A percentile compares a stretch with the other conserved stretches of the same genome.
Evolutionary conservation across 2,888 invertebrate genomes (phyloP).

Genomic region (Danaus chrysippus): DNA sequence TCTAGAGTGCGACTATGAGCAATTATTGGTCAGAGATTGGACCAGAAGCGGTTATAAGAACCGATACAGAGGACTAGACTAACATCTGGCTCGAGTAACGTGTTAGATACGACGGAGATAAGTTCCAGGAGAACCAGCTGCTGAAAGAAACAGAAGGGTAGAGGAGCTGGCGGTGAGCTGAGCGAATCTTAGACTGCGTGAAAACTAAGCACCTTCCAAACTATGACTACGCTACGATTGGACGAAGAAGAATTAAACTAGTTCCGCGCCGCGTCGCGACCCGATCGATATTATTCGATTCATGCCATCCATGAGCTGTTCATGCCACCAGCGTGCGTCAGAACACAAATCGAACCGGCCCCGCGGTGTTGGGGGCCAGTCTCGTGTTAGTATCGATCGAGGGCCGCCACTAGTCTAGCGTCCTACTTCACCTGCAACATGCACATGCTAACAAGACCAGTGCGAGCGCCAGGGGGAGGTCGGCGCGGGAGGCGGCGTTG

Average conservation of each 20-base stretch:
- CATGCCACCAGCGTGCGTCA: constrained; percentile 19
- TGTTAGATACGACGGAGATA: too few relatives aligned
- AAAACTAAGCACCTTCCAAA: constrained; percentile 61
- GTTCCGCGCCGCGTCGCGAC: constrained; percentile 52
- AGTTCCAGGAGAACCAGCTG: too few relatives aligned
- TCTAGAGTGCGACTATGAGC: constrained; percentile 73
- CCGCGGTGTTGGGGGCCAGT: not conserved
- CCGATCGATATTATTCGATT: constrained; percentile 23
- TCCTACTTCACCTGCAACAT: constrained; percentile 73
- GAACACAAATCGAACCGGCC: constrained; percentile 17
- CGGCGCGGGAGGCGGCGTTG: constrained; percentile 75
- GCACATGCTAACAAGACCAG: constrained; percentile 66
- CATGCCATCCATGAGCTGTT: constrained; percentile 15
- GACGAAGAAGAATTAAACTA: constrained; percentile 72
- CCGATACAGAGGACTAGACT: too few relatives aligned
- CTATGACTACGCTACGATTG: constrained; percentile 66
- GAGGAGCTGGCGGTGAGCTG: too few relatives aligned
- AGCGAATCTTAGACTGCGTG: constrained; percentile 37
- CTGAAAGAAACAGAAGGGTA: too few relatives aligned
- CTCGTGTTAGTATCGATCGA: constrained; percentile 42
- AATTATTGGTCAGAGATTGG: constrained; percentile 59
- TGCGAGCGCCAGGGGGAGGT: constrained; percentile 49
- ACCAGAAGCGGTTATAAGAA: constrained; percentile 40
- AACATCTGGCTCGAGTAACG: too few relatives aligned
- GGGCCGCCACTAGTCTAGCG: constrained; percentile 44